These are phyloP conservation scores for Deilephila porcellus DNA, from an alignment of 2,888 invertebrate species.

Conservation along the genomic window DNA sequence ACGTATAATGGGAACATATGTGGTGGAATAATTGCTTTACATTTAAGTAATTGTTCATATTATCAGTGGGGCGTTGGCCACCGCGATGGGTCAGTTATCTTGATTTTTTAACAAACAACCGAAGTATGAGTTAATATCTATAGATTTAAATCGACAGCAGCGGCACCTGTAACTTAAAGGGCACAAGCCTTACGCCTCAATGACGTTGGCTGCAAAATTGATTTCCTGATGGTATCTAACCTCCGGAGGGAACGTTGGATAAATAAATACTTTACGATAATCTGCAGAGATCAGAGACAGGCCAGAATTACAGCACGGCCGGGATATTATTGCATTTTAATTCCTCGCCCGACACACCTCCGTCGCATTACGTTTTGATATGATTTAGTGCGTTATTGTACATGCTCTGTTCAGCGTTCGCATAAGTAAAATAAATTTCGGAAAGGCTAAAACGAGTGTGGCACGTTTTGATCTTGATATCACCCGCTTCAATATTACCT, in stretches of 20 bases:
- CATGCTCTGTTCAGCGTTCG: slow-evolving; percentile 54
- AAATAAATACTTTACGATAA: slow-evolving; percentile 84
- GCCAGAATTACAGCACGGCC: slow-evolving; percentile 74
- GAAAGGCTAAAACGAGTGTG: slow-evolving; percentile 61
- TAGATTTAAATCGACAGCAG: slow-evolving; percentile 61
- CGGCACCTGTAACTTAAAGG: slow-evolving; percentile 71
- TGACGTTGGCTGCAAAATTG: slow-evolving; percentile 81
- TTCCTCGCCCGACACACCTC: slow-evolving; percentile 75
- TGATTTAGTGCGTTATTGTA: slow-evolving; percentile 81
- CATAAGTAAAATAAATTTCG: slow-evolving; percentile 70
- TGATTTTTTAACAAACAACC: not conserved
- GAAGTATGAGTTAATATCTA: slow-evolving; percentile 39
- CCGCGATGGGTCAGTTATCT: not conserved
- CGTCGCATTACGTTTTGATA: slow-evolving; percentile 74
- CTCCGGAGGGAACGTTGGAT: slow-evolving; percentile 78
- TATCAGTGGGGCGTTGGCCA: not conserved
- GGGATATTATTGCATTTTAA: slow-evolving; percentile 83
- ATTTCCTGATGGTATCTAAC: slow-evolving; percentile 82
- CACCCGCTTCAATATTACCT: slow-evolving; percentile 55
- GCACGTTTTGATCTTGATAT: slow-evolving; percentile 65
- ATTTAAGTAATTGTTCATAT: not conserved
- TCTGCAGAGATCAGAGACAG: slow-evolving; percentile 78
- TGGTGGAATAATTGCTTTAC: not conserved
- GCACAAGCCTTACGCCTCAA: slow-evolving; percentile 76
- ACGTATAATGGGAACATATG: not conserved